Evolutionary conservation across 2,888 invertebrate genomes (phyloP), one percentile per base, ranked within the genome.

Genomic region (Spisula subtruncata): DNA sequence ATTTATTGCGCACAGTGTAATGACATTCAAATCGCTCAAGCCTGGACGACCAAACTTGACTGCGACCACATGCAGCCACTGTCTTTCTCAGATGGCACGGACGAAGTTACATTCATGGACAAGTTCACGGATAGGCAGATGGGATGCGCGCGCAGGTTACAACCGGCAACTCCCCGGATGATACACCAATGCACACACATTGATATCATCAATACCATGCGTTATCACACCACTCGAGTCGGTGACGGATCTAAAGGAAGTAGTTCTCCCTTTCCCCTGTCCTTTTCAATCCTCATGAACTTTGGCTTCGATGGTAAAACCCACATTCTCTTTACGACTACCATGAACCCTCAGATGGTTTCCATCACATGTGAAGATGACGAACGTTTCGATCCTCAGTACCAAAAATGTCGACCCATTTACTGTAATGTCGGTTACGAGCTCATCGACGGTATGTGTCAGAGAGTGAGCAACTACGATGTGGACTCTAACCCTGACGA

Each of bases 291-390:
- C 16, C 87, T 96, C 0, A 95, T 96, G 93, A 96, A 96, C 89
- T 96, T 96, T 88, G 96, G 95, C 8, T 95, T 96, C 54, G 94
- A 95, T 81, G 96, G 96, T 0, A 94, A 95, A 75, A 94, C 95
- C 0, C 96, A 96, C 88, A 93, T 95, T 20, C 82, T 96, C 84
- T 95, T 95, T 82, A 94, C 91, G 41, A 94, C 94, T 0, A 80
- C 89, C 32, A 83, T 88, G 18, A 83, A 89, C 14, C 83, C 88
- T 0, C 89, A 90, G 32, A 81, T 83, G 0, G 79, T 60, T 10
- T 86, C 85, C 5, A 79, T 87, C 16, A 83, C 84, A 14, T 95
- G 95, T 83, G 71, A 87, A 0, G 80, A 88, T 14, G 90, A 94
- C 56, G 93, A 95, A 81, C 92, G 94, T 12, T 94, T 88, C n/a